These are phyloP conservation scores for Lasioglossum calceatum DNA, from an alignment of 2,888 invertebrate genomes.

Conservation along the genomic window DNA sequence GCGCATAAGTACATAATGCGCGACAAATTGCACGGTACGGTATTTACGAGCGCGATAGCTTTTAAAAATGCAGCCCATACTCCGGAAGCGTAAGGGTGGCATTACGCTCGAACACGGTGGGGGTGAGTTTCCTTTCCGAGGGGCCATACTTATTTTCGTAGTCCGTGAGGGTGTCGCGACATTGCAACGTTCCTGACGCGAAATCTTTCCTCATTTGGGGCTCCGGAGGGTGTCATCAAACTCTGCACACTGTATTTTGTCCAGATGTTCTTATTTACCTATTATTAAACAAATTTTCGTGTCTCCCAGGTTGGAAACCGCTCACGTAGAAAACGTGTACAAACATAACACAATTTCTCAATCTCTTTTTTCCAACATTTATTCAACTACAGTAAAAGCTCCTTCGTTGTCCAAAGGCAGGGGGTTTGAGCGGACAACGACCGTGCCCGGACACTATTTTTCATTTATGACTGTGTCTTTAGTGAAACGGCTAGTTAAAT, in stretches of 20 bases:
- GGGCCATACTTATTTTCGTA: conserved; percentile 24
- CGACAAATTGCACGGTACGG: conserved; percentile 45
- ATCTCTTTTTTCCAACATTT: too few species aligned
- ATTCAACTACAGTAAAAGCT: too few species aligned
- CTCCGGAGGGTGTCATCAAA: neutral
- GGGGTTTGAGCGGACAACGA: too few species aligned
- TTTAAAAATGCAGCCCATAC: conserved; percentile 49
- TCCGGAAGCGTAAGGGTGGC: conserved; percentile 41
- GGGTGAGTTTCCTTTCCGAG: conserved; percentile 26
- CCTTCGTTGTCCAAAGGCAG: too few species aligned
- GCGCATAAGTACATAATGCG: conserved; percentile 42
- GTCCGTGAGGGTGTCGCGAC: conserved; percentile 31
- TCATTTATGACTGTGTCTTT: too few species aligned
- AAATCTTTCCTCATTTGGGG: conserved; percentile 32
- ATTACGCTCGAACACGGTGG: conserved; percentile 39
- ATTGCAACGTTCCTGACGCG: conserved; percentile 28
- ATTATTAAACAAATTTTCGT: too few species aligned
- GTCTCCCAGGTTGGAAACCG: too few species aligned
- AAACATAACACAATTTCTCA: too few species aligned
- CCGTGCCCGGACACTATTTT: too few species aligned
- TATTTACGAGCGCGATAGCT: conserved; percentile 33
- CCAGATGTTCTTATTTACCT: neutral
- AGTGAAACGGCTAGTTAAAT: too few species aligned
- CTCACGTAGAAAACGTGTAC: too few species aligned
- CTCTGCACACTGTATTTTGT: neutral